Conservation (phyloP, 1,140 invertebrate species). For the Drosophila willistoni region DNA sequence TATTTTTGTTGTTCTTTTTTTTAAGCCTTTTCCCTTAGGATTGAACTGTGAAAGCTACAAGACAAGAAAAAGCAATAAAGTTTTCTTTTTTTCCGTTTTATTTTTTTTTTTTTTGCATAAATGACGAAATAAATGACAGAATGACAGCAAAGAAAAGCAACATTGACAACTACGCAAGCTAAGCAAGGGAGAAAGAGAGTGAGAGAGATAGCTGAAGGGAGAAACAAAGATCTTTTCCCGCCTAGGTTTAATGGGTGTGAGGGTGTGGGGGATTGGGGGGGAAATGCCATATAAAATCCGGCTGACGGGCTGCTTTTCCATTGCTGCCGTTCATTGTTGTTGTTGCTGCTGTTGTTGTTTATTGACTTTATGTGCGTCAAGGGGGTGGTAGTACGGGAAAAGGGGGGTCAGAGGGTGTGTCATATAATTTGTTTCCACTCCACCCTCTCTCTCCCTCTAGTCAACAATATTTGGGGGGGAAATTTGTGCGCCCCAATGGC, state of each 20-base stretch:
- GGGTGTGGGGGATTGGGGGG: conserved; percentile 58
- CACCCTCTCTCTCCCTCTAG: conserved; percentile 25
- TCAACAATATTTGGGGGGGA: conserved; percentile 45
- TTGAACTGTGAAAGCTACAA: conserved; percentile 21
- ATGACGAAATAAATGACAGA: conserved; percentile 81
- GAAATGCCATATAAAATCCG: conserved; percentile 57
- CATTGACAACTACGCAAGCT: conserved; percentile 62
- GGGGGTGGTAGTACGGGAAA: conserved; percentile 25
- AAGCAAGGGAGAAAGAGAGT: conserved; percentile 3
- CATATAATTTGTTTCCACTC: conserved; percentile 80
- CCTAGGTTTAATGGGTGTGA: conserved; percentile 32
- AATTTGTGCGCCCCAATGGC: conserved; percentile 76
- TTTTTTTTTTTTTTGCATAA: conserved; percentile 64
- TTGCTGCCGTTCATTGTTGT: conserved; percentile 46
- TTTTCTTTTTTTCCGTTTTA: conserved; percentile 18
- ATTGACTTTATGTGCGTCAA: conserved; percentile 70
- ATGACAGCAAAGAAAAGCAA: conserved; percentile 76
- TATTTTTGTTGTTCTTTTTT: conserved; percentile 2
- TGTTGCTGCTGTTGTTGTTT: conserved; percentile 55
- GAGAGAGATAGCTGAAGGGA: background rate
- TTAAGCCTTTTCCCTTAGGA: conserved; percentile 19
- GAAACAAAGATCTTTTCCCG: conserved; percentile 40
- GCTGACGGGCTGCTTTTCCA: conserved; percentile 55
- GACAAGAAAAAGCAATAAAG: conserved; percentile 72
- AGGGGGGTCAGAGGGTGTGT: conserved; percentile 42